These are phyloP conservation scores for Aphis gossypii DNA, from an alignment of 1,140 invertebrate species.

Conservation along the genomic window DNA sequence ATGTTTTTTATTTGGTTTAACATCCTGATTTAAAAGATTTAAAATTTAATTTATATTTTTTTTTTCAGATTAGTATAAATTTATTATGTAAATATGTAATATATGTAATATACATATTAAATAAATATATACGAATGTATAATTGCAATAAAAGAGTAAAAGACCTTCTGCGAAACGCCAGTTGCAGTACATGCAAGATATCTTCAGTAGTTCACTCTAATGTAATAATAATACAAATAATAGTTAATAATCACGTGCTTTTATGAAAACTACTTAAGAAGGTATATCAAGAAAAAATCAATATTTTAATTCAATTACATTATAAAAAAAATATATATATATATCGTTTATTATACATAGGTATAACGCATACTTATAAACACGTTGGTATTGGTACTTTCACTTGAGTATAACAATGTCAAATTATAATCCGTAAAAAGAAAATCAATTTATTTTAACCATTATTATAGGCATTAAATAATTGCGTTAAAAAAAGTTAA, in stretches of 20 bases:
- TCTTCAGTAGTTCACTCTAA: not conserved
- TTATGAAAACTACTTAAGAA: not conserved
- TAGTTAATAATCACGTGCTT: not conserved
- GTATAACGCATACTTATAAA: not conserved
- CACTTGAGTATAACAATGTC: not conserved
- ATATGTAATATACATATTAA: not conserved
- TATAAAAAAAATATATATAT: not conserved
- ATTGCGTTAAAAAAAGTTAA: not conserved
- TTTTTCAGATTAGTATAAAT: no score
- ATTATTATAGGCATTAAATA: not conserved
- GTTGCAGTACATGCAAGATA: not conserved
- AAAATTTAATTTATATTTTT: not conserved
- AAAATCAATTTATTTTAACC: not conserved
- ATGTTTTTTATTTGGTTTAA: not conserved
- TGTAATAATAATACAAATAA: not conserved
- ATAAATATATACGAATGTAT: not conserved
- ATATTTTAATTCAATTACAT: slow-evolving; percentile 1
- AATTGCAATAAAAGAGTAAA: not conserved
- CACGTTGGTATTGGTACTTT: not conserved
- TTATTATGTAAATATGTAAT: not conserved
- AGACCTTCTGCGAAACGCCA: not conserved
- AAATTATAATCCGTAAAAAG: not conserved
- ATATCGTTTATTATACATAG: not conserved
- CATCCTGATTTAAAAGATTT: not conserved
- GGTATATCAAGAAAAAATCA: not conserved